These are phyloP conservation scores for Cetoscarus ocellatus DNA, from an alignment of 2,797 vertebrate genomes.

Conservation along the genomic window DNA sequence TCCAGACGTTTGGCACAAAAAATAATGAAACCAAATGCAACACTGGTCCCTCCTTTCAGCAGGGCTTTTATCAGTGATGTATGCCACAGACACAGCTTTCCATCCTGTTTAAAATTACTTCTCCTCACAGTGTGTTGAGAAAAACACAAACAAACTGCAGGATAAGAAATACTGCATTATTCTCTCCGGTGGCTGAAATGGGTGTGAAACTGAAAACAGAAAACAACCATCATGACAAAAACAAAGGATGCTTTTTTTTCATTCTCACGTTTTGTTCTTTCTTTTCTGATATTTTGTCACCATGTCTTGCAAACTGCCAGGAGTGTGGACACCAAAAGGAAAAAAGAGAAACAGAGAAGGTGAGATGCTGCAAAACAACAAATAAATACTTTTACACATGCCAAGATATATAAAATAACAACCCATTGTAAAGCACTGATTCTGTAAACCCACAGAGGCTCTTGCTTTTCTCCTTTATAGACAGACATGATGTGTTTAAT, in stretches of 20 bases:
- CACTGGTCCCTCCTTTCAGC: conserved; percentile 44
- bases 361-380: conserved; percentile 57
- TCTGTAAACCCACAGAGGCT: conserved; percentile 40
- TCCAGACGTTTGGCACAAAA: conserved; percentile 47
- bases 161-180: conserved; percentile 75
- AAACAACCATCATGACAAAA: conserved; percentile 47
- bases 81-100: conserved; percentile 44
- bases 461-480: conserved; percentile 33
- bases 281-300: conserved; percentile 99
- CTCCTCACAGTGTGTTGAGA: conserved; percentile 33
- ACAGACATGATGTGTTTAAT: conserved; percentile 47
- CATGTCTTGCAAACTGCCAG: conserved; percentile 97
- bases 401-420: conserved; percentile 31
- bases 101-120: conserved; percentile 55
- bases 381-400: conserved; percentile 47
- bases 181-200: conserved; percentile 54
- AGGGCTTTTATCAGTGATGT: conserved; percentile 51
- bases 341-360: conserved; percentile 51
- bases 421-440: conserved; percentile 43
- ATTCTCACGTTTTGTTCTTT: conserved; percentile 99
- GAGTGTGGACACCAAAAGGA: conserved; percentile 49
- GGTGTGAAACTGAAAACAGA: conserved; percentile 33
- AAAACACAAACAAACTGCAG: conserved; percentile 36
- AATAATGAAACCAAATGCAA: conserved; percentile 56
- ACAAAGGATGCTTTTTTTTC: conserved; percentile 67